Evolutionary conservation across 2,797 vertebrate species (phyloP), one percentile per base, ranked within the genome.

Genomic region (Onychomys leucogaster): DNA sequence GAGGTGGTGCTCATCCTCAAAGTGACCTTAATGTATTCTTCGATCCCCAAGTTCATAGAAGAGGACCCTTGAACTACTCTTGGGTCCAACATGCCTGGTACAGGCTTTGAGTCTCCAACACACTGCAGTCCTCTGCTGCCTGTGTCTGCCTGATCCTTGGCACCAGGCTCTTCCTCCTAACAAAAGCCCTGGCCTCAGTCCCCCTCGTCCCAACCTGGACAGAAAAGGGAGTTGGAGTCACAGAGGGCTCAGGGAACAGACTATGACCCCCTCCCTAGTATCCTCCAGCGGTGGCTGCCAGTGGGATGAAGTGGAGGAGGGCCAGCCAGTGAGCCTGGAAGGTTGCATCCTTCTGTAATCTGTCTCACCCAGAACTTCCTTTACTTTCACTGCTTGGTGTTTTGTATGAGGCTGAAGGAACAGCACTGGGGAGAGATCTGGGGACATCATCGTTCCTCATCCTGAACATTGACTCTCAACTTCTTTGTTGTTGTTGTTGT

Each of bases 401-500:
- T 87, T 84, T 93, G 16, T 88, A 37, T 93, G 63, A 95, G 25
- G 55, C 80, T 69, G 76, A 63, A 95, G 59, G 87, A 91, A n/a
- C 11, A 46, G 46, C 52, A 65, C 23, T 71, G 4, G 34, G 17
- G 25, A 78, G 73, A 84, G 55, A 52, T 49, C 61, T 41, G 55
- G 69, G 12, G 29, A 41, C 86, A 57, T 55, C 27, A 25, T 93
- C 67, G 59, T 32, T 75, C 78, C 16, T 4, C 43, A 59, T 84
- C 52, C 73, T 57, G 17, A 63, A 76, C 46, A 90, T 46, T 63
- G 73, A 83, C 55, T 91, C 85, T 73, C 57, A 90, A 57, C 21
- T 76, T 37, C 71, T 25, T 29, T 49, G 25, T 4, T 84, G 43
- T 1, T 23, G 1, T 16, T 67, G 29, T 2, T 69, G 12, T 3